These are phyloP conservation scores for Chaenocephalus aceratus DNA, from an alignment of 2,113 vertebrate species.

Conservation along the genomic window DNA sequence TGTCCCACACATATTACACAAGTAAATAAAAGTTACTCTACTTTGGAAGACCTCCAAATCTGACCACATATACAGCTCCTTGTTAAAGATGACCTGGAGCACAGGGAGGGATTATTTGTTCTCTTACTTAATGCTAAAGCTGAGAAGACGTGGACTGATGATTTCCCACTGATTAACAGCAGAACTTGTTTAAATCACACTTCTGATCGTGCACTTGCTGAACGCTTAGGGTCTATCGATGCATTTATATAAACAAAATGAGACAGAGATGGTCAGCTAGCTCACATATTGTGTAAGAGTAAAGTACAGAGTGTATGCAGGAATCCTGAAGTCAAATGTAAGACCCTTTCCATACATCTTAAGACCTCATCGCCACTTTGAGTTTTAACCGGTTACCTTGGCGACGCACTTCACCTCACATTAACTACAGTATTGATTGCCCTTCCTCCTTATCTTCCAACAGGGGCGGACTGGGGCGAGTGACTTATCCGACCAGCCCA, in stretches of 20 bases:
- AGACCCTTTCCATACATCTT: too few species aligned
- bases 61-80: neutral
- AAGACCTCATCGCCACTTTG: too few species aligned
- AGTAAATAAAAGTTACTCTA: constrained; percentile 21
- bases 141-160: constrained; percentile 21
- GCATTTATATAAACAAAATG: neutral
- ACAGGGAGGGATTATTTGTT: neutral
- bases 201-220: constrained; percentile 29
- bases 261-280: neutral
- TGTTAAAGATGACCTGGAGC: constrained; percentile 10
- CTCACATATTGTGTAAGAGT: too few species aligned
- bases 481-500: too few species aligned
- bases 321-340: too few species aligned
- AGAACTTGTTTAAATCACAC: constrained; percentile 1
- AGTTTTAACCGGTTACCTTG: too few species aligned
- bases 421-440: too few species aligned
- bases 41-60: constrained; percentile 34
- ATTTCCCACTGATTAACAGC: constrained; percentile 32
- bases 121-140: neutral
- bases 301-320: too few species aligned
- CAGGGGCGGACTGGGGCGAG: too few species aligned
- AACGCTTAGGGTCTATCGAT: neutral
- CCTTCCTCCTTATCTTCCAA: too few species aligned
- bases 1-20: constrained; percentile 8
- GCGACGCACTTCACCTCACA: too few species aligned